Base-by-base conservation (phyloP, 2,113 vertebrate genomes). In the Procavia capensis region DNA sequence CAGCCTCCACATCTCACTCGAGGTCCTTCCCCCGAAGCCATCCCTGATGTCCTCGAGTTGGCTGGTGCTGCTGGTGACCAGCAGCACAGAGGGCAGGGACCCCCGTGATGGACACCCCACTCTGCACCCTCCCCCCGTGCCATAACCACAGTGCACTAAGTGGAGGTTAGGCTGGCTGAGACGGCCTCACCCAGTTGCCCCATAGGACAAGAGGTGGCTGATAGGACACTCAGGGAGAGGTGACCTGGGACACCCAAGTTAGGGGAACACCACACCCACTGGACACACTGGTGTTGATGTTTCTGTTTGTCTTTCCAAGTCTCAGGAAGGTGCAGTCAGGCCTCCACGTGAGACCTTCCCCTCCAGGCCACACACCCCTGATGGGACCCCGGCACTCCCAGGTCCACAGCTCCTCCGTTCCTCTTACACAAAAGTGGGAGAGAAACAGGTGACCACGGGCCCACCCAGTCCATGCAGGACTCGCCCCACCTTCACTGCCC, bases 171-270 rank as follows among this genome's bases (percentile, higher is more conserved):
- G 22, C 57, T 59, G 20, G 57, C 20, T 1, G 19, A 59, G 57
- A 59, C 20, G 22, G 17, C 8, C 39, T 16, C 50, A 1, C 16
- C 50, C 29, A 0, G 0, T 72, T 54, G 0, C 4, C 3, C 4
- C 3, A 0, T 5, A 11, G 43, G 41, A 17, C 7, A 11, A 36
- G 41, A 17, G 25, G 7, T 1, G 31, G n/a, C 31, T 7, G 8
- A 64, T 36, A 27, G 31, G 24, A 16, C 1, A 1, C 6, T 1
- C 3, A 22, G 6, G 19, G 66, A 39, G 9, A 31, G 41, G 22
- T 3, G 8, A 9, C 0, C 39, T 4, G 2, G 80, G 2, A 54
- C 50, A 54, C 50, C 13, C 50, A 54, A 16, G 50, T 16, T 54
- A 54, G 50, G 50, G 13, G 11, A 54, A 4, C 50, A 54, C 50